Evolutionary conservation across 1,140 invertebrate genomes (phyloP), one percentile per base, ranked within the genome.

Genomic region (Spodoptera frugiperda): DNA sequence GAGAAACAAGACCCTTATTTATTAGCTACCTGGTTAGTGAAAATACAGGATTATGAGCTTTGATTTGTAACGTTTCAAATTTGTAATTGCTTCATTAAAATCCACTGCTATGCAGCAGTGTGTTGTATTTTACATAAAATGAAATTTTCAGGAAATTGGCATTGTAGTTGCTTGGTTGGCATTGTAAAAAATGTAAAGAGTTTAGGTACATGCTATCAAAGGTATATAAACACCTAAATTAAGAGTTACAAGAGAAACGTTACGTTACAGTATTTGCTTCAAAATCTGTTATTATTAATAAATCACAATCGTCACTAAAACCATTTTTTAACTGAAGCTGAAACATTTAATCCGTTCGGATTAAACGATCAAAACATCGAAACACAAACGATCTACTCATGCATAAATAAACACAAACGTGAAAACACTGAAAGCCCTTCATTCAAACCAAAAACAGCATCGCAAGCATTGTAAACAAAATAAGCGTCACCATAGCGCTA

Each of bases 391-490:
- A n/a, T n/a, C 0, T 46, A 25, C 19, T 30, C 55, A 11, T 46
- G 10, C 44, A 61, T 15, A 48, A 73, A 57, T 72, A 73, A 33
- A 48, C 54, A 15, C 71, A 17, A 15, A 14, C 15, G 11, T n/a
- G 17, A 74, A 57, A 71, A 46, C n/a, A n/a, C 53, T 65, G 21
- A 73, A 55, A 71, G 63, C 63, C 61, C 73, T 79, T 77, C 25
- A 67, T 54, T 76, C 55, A 46, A n/a, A 84, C 83, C 82, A 82
- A 88, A 91, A 87, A 84, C 83, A 89, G 84, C 70, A 86, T 78
- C 74, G 75, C 70, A 46, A 67, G 82, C 68, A 76, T 67, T 84
- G 87, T 93, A 91, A 93, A 91, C 89, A 93, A 93, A 91, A 84
- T 86, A 88, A 84, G 76, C 87, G 88, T 91, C 87, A 82, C 87